Base-by-base conservation (phyloP, 2,888 invertebrate species). In the Keiferia lycopersicella region DNA sequence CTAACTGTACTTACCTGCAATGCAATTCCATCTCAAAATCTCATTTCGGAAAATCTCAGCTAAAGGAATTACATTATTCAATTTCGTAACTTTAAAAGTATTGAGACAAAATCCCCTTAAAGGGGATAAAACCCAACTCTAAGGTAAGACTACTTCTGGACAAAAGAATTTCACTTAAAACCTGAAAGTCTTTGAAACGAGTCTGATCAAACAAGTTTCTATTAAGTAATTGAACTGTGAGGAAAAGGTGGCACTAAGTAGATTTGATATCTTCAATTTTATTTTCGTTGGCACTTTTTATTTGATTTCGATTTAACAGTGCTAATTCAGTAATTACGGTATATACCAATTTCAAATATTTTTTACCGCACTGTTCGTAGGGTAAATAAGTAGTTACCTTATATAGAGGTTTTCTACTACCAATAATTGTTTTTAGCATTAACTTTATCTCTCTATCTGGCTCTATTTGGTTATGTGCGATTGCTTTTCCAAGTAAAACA, bases 201-300 rank as follows among this genome's bases (percentile, higher is more conserved):
- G 10, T 30, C 56, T 30, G 30, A 56, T 56, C 26, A 56, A 56
- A 56, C 30, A 16, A 34, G 30, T 51, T 71, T 71, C 72, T 71
- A 69, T 72, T 77, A 75, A 77, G 77, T 77, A 76, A 76, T 76
- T 76, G 76, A 73, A 71, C 68, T 60, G 48, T 30, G 71, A 66
- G 58, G 12, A 26, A 14, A 56, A 56, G 22, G 18, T 20, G 39
- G 39, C 12, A 39, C 12, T 39, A 3, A 14, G 41, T 41, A n/a
- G 41, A 41, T 41, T 41, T n/a, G 1, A 14, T 41, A 41, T 14
- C 12, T 41, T 41, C n/a, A 14, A 14, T 41, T 12, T 14, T 41
- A 41, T 41, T 41, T 14, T 41, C 41, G 3, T 39, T 30, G 3
- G 30, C 2, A 30, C 2, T 30, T 30, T 30, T 6, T 30, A 30